Conservation (phyloP, 2,113 vertebrate species). For the Oncorhynchus nerka region DNA sequence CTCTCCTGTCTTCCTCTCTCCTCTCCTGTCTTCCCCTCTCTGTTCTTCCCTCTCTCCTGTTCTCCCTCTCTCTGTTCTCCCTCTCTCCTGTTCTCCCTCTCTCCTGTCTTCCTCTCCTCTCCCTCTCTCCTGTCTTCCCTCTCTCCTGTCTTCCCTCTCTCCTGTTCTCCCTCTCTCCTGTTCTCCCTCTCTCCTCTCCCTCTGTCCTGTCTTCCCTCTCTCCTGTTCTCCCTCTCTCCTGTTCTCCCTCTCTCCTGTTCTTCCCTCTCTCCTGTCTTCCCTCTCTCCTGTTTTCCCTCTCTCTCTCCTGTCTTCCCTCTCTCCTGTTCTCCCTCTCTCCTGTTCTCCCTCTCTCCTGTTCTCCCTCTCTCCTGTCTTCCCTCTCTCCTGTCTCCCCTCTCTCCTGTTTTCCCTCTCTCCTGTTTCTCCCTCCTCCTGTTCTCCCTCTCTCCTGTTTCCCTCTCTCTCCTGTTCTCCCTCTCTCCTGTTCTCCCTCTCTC, state of each 20-base stretch:
- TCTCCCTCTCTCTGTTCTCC: neutral
- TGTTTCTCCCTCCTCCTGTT: too few relatives aligned
- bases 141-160: conserved; percentile 36
- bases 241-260: conserved; percentile 50
- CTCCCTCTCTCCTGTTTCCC: too few relatives aligned
- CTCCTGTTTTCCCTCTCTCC: neutral
- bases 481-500: too few relatives aligned
- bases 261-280: neutral
- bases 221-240: too few relatives aligned
- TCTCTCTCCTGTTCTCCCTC: too few relatives aligned
- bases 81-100: conserved; percentile 46
- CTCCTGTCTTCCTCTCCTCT: neutral
- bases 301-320: conserved; percentile 53
- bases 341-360: too few relatives aligned
- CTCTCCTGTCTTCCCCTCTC: conserved; percentile 29
- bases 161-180: too few relatives aligned
- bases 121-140: too few relatives aligned
- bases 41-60: conserved; percentile 27
- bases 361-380: neutral
- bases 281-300: neutral
- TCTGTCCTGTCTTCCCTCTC: neutral
- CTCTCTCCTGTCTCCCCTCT: conserved; percentile 24
- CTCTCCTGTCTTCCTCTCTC: too few relatives aligned
- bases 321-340: too few relatives aligned
- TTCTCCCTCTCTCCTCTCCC: conserved; percentile 27